Evolutionary conservation across 92 coral and sea anemone species (phyloP).

Genomic region (Epizoanthus illoricatus): DNA sequence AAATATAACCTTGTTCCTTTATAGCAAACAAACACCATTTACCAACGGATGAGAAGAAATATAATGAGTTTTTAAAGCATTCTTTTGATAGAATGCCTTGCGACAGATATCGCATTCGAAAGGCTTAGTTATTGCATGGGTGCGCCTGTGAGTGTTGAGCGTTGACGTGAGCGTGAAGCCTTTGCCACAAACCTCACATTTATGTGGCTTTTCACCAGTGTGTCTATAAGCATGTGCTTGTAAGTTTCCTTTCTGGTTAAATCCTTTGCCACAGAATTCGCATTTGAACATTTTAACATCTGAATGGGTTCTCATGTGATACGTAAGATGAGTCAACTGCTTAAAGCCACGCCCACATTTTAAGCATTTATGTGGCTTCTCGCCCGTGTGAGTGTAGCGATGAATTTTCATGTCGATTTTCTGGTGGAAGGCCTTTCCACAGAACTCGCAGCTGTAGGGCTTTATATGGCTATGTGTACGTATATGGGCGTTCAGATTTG

Average conservation of each 20-base stretch:
- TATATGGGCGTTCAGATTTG: conserved; percentile 77
- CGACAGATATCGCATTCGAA: conserved; percentile 70
- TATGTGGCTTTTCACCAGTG: conserved; percentile 84
- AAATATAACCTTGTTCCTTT: background rate
- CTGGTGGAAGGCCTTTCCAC: conserved; percentile 82
- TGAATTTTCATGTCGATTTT: conserved; percentile 80
- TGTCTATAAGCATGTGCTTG: conserved; percentile 86
- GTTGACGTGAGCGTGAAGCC: conserved; percentile 85
- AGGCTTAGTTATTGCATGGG: conserved; percentile 73
- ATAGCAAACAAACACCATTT: conserved; percentile 57
- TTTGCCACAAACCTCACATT: conserved; percentile 72
- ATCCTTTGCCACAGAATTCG: conserved; percentile 78
- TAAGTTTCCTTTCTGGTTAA: conserved; percentile 83
- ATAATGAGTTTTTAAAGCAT: conserved; percentile 83
- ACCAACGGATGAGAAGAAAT: conserved; percentile 82
- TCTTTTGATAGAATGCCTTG: conserved; percentile 85
- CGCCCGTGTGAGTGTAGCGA: conserved; percentile 89
- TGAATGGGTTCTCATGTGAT: conserved; percentile 89
- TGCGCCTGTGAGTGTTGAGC: conserved; percentile 79
- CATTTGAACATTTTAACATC: conserved; percentile 74
- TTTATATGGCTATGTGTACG: conserved; percentile 68
- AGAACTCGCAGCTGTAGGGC: conserved; percentile 74
- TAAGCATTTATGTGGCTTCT: conserved; percentile 78
- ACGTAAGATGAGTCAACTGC: conserved; percentile 84
- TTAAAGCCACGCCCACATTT: conserved; percentile 87